A percentile compares a stretch with the other conserved stretches of the same genome.
Evolutionary conservation across 2,888 invertebrate genomes (phyloP).

Genomic region (Metopia argyrocephala): DNA sequence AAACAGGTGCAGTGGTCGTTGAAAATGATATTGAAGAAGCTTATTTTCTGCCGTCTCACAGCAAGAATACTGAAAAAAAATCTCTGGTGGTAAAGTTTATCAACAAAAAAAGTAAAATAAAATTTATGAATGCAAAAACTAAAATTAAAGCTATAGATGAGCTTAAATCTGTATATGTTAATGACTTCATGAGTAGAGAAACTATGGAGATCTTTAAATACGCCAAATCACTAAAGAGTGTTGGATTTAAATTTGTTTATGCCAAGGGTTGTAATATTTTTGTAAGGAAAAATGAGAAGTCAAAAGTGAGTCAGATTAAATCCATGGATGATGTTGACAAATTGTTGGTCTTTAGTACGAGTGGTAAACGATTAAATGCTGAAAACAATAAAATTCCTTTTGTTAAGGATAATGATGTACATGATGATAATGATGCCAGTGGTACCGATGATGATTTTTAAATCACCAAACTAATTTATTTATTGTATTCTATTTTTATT

Average conservation of each 20-base stretch:
- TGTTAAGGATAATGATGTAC: too few relatives aligned
- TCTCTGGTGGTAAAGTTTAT: conserved; percentile 17
- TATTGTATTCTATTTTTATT: too few relatives aligned
- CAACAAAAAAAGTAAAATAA: too few relatives aligned
- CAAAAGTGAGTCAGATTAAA: background rate
- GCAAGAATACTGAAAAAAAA: background rate
- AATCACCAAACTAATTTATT: too few relatives aligned
- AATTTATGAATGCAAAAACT: conserved; percentile 19
- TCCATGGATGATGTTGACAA: conserved; percentile 27
- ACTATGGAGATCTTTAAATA: conserved; percentile 1
- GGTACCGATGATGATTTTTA: too few relatives aligned
- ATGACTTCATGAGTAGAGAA: conserved; percentile 30
- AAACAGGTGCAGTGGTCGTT: background rate
- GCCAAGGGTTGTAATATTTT: conserved; percentile 9
- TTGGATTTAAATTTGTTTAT: conserved; percentile 29
- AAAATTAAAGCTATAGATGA: conserved; percentile 11
- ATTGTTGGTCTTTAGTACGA: background rate
- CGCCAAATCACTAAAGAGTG: conserved; percentile 15
- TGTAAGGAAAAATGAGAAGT: background rate
- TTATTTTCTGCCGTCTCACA: conserved; percentile 9
- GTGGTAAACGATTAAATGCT: background rate
- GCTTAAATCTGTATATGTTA: conserved; percentile 17
- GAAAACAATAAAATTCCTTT: background rate
- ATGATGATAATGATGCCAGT: background rate
- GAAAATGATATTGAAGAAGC: conserved; percentile 5